Percentiles rank a stretch among this genome's conserved stretches.
These are phyloP conservation scores for Cinclus mexicanus DNA, from an alignment of 2,113 vertebrate species.

Conservation along the genomic window DNA sequence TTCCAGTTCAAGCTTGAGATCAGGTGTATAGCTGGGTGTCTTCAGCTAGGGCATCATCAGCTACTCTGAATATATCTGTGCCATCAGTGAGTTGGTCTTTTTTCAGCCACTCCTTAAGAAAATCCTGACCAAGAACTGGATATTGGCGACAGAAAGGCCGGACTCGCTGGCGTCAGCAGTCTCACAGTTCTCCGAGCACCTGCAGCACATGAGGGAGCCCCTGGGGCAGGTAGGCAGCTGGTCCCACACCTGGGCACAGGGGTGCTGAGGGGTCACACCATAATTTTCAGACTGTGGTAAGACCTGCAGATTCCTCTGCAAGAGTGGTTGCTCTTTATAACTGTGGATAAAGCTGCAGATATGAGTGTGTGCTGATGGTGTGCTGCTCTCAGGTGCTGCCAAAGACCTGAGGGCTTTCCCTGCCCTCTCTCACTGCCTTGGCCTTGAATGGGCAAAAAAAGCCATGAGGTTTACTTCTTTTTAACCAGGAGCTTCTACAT, in stretches of 20 bases:
- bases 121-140: constrained; percentile 71
- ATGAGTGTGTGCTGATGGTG: rapidly evolving
- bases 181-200: constrained; percentile 25
- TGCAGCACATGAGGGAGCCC: constrained; percentile 48
- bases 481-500: constrained; percentile 62
- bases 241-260: rapidly evolving
- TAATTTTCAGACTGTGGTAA: not conserved
- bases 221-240: constrained; percentile 49
- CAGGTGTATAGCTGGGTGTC: not conserved
- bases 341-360: not conserved
- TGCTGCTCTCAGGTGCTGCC: not conserved
- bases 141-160: not conserved
- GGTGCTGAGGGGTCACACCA: not conserved
- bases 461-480: not conserved
- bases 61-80: not conserved
- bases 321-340: rapidly evolving
- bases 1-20: not conserved
- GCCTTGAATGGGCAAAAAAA: not conserved
- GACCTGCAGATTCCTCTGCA: not conserved
- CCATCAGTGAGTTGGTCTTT: not conserved
- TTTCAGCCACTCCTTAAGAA: constrained; percentile 71
- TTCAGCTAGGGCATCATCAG: not conserved
- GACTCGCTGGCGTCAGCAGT: not conserved
- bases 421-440: not conserved
- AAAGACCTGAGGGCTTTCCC: not conserved